A percentile compares a stretch with the other conserved stretches of the same genome.
These are phyloP conservation scores for Felis chaus DNA, from an alignment of 2,113 vertebrate species.

Conservation along the genomic window DNA sequence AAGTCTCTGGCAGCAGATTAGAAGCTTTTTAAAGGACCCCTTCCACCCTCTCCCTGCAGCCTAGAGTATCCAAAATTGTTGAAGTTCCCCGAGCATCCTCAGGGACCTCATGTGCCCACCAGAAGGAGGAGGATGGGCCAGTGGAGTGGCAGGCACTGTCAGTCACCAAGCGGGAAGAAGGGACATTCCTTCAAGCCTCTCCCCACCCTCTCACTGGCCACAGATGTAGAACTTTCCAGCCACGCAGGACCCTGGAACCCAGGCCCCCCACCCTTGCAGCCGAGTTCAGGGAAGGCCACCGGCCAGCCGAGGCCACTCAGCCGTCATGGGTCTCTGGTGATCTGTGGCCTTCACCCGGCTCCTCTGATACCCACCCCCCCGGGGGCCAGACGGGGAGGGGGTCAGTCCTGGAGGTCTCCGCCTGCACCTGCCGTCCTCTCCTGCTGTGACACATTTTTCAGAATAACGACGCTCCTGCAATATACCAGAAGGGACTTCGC, in stretches of 20 bases:
- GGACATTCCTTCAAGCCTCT: rapidly evolving
- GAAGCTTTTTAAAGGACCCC: not conserved
- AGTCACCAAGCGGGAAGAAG: not conserved
- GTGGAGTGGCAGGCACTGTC: rapidly evolving
- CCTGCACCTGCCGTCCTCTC: not conserved
- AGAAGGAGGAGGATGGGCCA: not conserved
- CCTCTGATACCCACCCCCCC: not conserved
- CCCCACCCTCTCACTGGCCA: too few relatives aligned
- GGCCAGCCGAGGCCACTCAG: not conserved
- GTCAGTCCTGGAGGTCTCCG: not conserved
- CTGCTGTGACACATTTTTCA: not conserved
- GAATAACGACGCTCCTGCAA: not conserved
- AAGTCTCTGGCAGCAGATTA: not conserved
- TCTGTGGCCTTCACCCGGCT: rapidly evolving
- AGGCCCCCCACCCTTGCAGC: not conserved
- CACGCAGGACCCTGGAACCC: not conserved
- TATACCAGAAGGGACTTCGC: not conserved
- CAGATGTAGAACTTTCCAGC: not conserved
- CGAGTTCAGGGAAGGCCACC: not conserved
- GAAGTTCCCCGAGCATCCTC: not conserved
- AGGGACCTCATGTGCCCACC: not conserved
- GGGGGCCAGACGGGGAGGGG: not conserved
- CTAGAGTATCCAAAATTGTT: not conserved
- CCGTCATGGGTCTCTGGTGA: rapidly evolving
- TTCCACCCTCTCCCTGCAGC: not conserved